Conservation (phyloP, 2,888 invertebrate genomes). For the Erebia palarica region DNA sequence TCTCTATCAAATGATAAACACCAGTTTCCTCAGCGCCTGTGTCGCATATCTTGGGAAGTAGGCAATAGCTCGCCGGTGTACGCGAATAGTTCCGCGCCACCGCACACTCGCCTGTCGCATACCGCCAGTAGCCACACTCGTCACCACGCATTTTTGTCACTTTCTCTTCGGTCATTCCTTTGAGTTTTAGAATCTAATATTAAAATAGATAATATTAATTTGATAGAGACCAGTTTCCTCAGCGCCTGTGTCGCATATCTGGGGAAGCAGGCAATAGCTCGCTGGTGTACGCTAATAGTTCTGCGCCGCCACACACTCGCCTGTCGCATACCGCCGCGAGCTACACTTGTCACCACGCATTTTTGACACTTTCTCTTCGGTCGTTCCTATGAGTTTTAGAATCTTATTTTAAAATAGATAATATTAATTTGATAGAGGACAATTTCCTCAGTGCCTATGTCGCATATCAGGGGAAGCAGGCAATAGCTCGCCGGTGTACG, state of each 20-base stretch:
- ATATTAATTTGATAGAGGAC: neutral
- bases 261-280: constrained; percentile 71
- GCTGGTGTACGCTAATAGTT: constrained; percentile 77
- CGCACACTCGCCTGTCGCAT: constrained; percentile 31
- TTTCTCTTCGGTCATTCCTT: too few relatives aligned
- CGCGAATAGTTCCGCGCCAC: constrained; percentile 66
- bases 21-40: constrained; percentile 43
- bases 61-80: constrained; percentile 73
- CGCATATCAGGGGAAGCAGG: constrained; percentile 65
- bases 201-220: too few relatives aligned
- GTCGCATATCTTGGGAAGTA: constrained; percentile 64
- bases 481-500: constrained; percentile 74
- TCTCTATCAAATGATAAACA: too few relatives aligned
- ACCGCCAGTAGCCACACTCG: neutral
- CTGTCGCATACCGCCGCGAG: constrained; percentile 25
- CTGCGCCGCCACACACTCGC: constrained; percentile 25
- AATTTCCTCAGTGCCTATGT: constrained; percentile 47
- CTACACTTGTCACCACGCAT: constrained; percentile 1
- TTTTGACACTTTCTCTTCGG: too few relatives aligned
- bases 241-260: constrained; percentile 57
- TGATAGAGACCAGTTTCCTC: constrained; percentile 9
- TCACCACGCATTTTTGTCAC: constrained; percentile 13
- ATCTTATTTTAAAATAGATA: too few relatives aligned
- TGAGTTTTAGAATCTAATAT: too few relatives aligned
- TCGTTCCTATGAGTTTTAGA: too few relatives aligned